Base-by-base conservation (phyloP, 2,888 invertebrate genomes). In the Trisateles emortualis region DNA sequence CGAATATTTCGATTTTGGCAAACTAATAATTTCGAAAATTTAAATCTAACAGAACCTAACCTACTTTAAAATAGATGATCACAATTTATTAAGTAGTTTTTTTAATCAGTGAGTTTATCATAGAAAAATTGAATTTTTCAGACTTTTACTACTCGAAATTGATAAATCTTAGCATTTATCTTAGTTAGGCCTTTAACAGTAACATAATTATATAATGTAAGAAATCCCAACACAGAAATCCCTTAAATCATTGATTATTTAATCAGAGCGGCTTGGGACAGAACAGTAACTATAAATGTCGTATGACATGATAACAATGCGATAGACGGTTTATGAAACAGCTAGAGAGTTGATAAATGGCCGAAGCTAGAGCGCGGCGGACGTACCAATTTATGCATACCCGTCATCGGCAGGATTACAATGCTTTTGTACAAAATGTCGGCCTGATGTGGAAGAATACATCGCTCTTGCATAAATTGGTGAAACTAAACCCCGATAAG, bases 281-380 rank as follows among this genome's bases (percentile, higher is more conserved):
- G 72, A 75, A 81, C 76, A 78, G 78, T 74, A 68, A 79, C 84
- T 86, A 88, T 88, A 87, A 89, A 88, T 87, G 88, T 88, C 86
- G 78, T 68, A 72, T 77, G 78, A 84, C 82, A 79, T 77, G 84
- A 87, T 86, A 88, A 88, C 88, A 88, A 87, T 84, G 82, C 82
- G 81, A 88, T 84, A 82, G 88, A 85, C 84, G 81, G 82, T 80
- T 86, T 86, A 84, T 86, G 86, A 85, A 88, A 83, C 81, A 79
- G 77, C 76, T 68, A 73, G 64, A 70, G 78, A 69, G 72, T 78
- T 90, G 88, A 90, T 87, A 84, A 88, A 90, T 87, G 84, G 81
- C 71, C 68, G 64, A 67, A 72, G 77, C 70, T 75, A 68, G 76
- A 76, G 72, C 76, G 70, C 73, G 69, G 75, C 73, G 73, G 79